phyloP scores from a whole-genome alignment of 2,113 vertebrate species.

The Brachypteracias leptosomus region DNA sequence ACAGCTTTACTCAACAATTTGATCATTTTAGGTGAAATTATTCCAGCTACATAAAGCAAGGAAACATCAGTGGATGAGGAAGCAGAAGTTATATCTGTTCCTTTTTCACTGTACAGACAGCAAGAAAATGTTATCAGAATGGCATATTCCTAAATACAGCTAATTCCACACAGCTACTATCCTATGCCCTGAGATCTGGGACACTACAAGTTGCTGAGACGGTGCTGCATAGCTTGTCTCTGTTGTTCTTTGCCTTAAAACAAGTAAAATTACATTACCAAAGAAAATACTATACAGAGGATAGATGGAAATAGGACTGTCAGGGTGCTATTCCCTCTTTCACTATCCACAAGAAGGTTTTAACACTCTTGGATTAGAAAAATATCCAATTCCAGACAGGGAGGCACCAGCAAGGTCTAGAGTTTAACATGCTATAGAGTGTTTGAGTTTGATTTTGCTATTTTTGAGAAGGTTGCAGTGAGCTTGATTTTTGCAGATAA shows the following conservation, averaged over 20 bases:
- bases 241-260: not conserved
- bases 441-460: not conserved
- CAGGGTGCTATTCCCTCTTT: not conserved
- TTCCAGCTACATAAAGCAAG: not conserved
- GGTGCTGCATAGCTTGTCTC: not conserved
- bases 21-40: not conserved
- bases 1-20: not conserved
- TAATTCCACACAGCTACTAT: not conserved
- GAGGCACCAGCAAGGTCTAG: not conserved
- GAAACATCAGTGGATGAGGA: not conserved
- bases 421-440: not conserved
- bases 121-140: not conserved
- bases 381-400: not conserved
- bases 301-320: not conserved
- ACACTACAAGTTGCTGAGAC: not conserved
- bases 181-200: not conserved
- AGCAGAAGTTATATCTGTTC: not conserved
- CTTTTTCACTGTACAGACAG: not conserved
- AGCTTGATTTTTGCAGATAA: not conserved
- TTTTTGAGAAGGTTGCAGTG: not conserved
- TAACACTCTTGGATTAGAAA: not conserved
- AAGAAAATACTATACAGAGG: not conserved
- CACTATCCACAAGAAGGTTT: not conserved
- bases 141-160: not conserved
- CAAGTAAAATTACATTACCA: not conserved